Conservation (phyloP, 2,797 vertebrate species). For the Nannoperca obscura region DNA sequence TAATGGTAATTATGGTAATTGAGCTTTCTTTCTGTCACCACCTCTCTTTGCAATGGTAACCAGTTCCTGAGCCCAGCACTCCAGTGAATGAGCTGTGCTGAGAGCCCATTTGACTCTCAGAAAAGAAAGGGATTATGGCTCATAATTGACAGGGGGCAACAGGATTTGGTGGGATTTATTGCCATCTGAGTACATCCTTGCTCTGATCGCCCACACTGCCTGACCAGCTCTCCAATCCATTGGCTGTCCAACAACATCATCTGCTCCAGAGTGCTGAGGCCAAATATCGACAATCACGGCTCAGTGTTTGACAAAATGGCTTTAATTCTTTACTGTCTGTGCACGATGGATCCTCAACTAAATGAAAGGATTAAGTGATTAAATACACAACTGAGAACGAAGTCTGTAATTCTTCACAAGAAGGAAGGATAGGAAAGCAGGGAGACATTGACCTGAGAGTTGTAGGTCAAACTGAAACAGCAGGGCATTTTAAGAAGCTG, state of each 20-base stretch:
- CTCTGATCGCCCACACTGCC: slow-evolving; percentile 42
- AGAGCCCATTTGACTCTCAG: slow-evolving; percentile 62
- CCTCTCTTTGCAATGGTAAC: slow-evolving; percentile 30
- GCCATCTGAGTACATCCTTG: slow-evolving; percentile 60
- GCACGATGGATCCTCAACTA: slow-evolving; percentile 13
- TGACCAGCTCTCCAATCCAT: slow-evolving; percentile 25
- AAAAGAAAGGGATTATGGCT: slow-evolving; percentile 67
- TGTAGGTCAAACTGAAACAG: slow-evolving; percentile 66
- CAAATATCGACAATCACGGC: slow-evolving; percentile 12
- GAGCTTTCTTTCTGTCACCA: slow-evolving; percentile 16
- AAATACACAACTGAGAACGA: slow-evolving; percentile 48
- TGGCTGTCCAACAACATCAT: slow-evolving; percentile 36
- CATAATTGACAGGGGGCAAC: slow-evolving; percentile 70
- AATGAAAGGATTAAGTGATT: slow-evolving; percentile 48
- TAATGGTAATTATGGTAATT: slow-evolving; percentile 15
- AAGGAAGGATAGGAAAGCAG: slow-evolving; percentile 14
- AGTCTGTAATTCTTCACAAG: slow-evolving; percentile 53
- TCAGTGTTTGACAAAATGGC: slow-evolving; percentile 42
- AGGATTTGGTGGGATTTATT: slow-evolving; percentile 70
- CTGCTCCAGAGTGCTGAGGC: slow-evolving; percentile 13
- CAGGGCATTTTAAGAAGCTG: slow-evolving; percentile 53
- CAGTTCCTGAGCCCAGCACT: slow-evolving; percentile 21
- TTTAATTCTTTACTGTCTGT: slow-evolving; percentile 35
- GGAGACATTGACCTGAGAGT: slow-evolving; percentile 43
- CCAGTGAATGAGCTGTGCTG: slow-evolving; percentile 29